Evolutionary conservation across 2,113 vertebrate species (phyloP), one percentile per base, ranked within the genome.

Genomic region (Trinectes maculatus): DNA sequence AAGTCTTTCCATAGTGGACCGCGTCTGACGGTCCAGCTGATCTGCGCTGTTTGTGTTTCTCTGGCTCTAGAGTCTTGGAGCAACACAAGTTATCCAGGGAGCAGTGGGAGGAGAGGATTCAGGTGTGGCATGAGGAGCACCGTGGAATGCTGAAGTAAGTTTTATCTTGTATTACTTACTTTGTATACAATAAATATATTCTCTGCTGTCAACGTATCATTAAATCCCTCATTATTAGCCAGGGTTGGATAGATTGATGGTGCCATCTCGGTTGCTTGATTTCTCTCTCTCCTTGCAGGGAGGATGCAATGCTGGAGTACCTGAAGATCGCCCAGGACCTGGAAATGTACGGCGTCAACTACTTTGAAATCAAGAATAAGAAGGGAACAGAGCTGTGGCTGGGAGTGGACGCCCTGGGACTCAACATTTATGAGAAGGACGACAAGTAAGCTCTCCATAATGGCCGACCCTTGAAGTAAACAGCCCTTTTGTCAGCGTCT

Each of bases 341-440:
- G 86, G 97, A 99, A 67, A 99, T 99, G 97, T 99, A 98, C 5
- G 97, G 97, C 4, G 96, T 99, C 71, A 98, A 98, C 91, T 99
- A 98, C 74, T 99, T 98, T 43, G 96, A 98, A 83, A 99, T 99
- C 76, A 99, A 98, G 89, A 99, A 99, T 60, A 99, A 99, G 90
- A 99, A 99, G 85, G 97, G 97, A 57, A 98, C 96, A 8, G 95
- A 98, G 59, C 93, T 99, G 56, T 95, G 95, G 94, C 92, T 99
- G 54, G 97, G 97, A 4, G 97, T 98, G 8, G 97, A 99, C 47
- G 95, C 97, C 3, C 92, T 99, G 39, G 97, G 97, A 40, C 93
- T 99, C 22, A 99, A 98, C 71, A 97, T 99, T 84, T 99, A 99
- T 29, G 97, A 98, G 85, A 96, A 96, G 65, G 94, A 97, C 0